Conservation (phyloP, 2,888 invertebrate genomes). For the Hemaris fuciformis region DNA sequence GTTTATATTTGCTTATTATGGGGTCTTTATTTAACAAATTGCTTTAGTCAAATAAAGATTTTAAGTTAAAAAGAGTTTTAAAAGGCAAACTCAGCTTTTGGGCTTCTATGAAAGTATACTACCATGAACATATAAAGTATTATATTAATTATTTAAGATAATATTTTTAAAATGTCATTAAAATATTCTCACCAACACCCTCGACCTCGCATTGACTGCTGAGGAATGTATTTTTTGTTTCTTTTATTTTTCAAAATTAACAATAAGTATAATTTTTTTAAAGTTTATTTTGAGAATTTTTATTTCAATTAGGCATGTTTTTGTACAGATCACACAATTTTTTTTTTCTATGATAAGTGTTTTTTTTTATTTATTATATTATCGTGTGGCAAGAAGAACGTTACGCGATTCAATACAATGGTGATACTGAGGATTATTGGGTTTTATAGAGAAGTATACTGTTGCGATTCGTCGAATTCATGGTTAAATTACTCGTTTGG, state of each 20-base stretch:
- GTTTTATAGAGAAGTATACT: not conserved
- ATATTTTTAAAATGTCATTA: no score
- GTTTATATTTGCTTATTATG: no score
- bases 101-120: no score
- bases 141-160: no score
- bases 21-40: no score
- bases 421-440: not conserved
- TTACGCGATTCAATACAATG: not conserved
- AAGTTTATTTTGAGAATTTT: slow-evolving; percentile 20
- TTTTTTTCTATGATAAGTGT: not conserved
- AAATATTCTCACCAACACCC: slow-evolving; percentile 27
- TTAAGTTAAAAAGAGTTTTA: no score
- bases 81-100: no score
- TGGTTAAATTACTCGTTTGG: no score
- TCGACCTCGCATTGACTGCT: slow-evolving; percentile 15
- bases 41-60: no score
- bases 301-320: slow-evolving; percentile 27
- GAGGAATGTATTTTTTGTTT: slow-evolving; percentile 20
- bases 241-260: slow-evolving; percentile 13
- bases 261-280: slow-evolving; percentile 21
- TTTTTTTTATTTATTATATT: not conserved
- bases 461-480: not conserved
- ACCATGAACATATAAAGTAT: no score
- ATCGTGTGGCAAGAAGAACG: not conserved
- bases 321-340: slow-evolving; percentile 10